These are phyloP conservation scores for Micromussa lordhowensis DNA, from an alignment of 92 coral and sea anemone species.

Conservation along the genomic window DNA sequence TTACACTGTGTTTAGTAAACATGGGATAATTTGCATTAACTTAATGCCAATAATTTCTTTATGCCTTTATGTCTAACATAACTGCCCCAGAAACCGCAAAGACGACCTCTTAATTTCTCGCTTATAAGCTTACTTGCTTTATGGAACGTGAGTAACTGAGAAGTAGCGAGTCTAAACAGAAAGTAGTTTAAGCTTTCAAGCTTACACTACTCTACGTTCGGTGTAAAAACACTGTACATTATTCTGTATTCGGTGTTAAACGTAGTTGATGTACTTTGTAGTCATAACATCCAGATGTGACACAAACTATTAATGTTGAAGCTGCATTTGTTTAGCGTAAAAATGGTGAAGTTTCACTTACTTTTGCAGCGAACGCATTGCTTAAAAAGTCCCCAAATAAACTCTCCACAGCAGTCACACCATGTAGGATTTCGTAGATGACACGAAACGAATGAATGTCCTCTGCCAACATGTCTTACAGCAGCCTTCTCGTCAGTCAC, in stretches of 20 bases:
- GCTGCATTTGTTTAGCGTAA: background rate
- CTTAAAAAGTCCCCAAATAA: conserved; percentile 96
- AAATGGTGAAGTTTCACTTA: conserved; percentile 58
- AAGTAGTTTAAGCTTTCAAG: background rate
- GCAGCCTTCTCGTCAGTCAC: conserved; percentile 73
- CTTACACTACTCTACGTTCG: background rate
- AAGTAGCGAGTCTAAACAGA: background rate
- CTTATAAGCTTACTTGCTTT: background rate
- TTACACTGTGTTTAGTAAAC: too few relatives aligned
- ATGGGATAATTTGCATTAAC: background rate
- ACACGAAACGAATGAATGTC: conserved; percentile 84
- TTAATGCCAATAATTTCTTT: background rate
- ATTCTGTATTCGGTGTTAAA: background rate
- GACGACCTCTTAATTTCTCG: background rate
- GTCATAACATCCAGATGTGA: background rate
- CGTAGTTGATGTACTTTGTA: background rate
- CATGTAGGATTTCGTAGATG: conserved; percentile 91
- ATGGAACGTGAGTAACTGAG: background rate
- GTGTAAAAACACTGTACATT: too few relatives aligned
- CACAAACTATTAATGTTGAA: background rate
- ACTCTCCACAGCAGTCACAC: conserved; percentile 99
- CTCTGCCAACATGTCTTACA: conserved; percentile 75
- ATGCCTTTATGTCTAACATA: background rate
- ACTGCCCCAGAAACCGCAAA: background rate
- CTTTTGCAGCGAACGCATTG: conserved; percentile 96